Evolutionary conservation across 2,797 vertebrate species (phyloP).

Genomic region (Sebastes vulpes): DNA sequence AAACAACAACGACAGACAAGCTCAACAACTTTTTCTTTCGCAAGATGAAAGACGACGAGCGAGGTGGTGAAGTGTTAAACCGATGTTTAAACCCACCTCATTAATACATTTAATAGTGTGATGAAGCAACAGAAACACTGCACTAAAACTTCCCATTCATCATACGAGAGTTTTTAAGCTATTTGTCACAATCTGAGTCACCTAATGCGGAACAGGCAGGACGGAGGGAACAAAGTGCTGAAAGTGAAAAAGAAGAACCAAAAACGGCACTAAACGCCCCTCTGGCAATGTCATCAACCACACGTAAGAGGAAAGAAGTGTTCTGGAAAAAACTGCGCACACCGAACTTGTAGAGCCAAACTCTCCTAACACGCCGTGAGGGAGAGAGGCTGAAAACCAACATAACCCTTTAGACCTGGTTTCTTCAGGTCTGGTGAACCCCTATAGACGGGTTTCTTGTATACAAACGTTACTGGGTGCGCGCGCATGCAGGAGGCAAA

Average conservation of each 20-base stretch:
- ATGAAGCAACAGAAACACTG: background rate
- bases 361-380: conserved; percentile 11
- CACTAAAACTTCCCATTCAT: background rate
- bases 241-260: background rate
- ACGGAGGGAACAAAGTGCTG: background rate
- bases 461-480: no score
- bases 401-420: background rate
- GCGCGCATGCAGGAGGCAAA: no score
- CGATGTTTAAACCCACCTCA: background rate
- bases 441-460: no score
- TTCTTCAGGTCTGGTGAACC: background rate
- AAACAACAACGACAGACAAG: background rate
- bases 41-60: background rate
- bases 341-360: background rate
- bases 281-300: conserved; percentile 24
- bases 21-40: background rate
- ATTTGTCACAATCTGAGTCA: conserved; percentile 18
- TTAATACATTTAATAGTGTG: background rate
- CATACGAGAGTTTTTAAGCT: background rate
- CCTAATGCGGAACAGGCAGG: conserved; percentile 10
- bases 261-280: background rate
- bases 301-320: background rate
- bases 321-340: background rate
- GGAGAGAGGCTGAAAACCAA: background rate
- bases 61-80: background rate